Percentiles rank a stretch among this genome's conserved stretches.
phyloP scores from a whole-genome alignment of 2,888 invertebrate genomes.

The Aelia acuminata region DNA sequence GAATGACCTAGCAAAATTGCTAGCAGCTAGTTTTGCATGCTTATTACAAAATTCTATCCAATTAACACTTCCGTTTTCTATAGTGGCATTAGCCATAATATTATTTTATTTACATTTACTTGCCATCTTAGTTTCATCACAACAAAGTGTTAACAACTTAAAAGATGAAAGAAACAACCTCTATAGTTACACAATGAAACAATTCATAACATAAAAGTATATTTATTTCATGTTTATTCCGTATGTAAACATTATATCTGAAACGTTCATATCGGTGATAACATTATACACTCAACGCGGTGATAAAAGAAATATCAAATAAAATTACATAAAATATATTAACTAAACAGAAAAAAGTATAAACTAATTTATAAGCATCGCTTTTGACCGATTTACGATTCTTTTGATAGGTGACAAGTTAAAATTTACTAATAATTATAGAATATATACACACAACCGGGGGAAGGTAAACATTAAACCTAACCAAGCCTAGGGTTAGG shows the following conservation, averaged over 20 bases:
- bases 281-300: neutral
- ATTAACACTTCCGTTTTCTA: constrained; percentile 65
- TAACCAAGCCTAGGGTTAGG: neutral
- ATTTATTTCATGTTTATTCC: constrained; percentile 15
- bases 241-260: neutral
- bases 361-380: neutral
- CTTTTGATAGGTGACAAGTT: neutral
- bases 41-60: constrained; percentile 91
- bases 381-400: neutral
- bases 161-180: neutral
- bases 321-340: neutral
- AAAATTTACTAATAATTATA: neutral
- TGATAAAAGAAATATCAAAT: neutral
- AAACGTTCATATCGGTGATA: neutral
- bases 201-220: neutral
- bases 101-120: constrained; percentile 50
- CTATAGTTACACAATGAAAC: neutral
- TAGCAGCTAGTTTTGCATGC: constrained; percentile 87
- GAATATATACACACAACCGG: constrained; percentile 6
- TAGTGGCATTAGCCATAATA: constrained; percentile 58
- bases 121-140: constrained; percentile 42
- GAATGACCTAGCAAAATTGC: constrained; percentile 90
- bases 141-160: neutral
- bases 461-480: constrained; percentile 46
- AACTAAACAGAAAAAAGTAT: neutral